Base-by-base conservation (phyloP, 2,888 invertebrate species). In the Drosophila rubida region DNA sequence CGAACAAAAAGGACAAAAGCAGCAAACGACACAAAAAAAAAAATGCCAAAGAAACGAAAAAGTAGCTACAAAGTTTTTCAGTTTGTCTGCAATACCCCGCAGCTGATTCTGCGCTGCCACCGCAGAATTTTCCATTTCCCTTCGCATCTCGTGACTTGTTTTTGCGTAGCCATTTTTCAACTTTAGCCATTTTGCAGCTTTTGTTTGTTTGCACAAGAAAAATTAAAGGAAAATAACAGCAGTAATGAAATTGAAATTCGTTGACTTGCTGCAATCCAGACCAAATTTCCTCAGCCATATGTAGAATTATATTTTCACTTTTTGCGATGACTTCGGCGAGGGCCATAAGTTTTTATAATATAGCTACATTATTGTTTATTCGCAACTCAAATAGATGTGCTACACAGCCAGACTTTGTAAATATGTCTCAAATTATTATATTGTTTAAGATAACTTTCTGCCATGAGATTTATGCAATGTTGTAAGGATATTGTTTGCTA, bases 161-260 rank as follows among this genome's bases (percentile, higher is more conserved):
- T 41, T 54, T 57, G 54, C 51, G 27, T 49, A 37, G 55, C 50
- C 51, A 60, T 78, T 79, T 76, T 67, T 63, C 63, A 70, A 66
- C 74, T 69, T 82, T 76, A 39, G 49, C 42, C 50, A 44, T 51
- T 62, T 39, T 62, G 50, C 68, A 44, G 46, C 44, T 59, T 44
- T 64, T 69, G 71, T 82, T 80, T 86, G 84, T 80, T 78, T 75
- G 64, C 62, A 25, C 51, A 67, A 53, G 57, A 61, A 78, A 78
- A 88, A 84, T 80, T 80, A 73, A 81, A 75, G 64, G 59, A 81
- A 85, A 87, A 87, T 76, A 80, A 27, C 55, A 72, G 51, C 41
- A 48, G 75, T 58, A 80, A 75, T 75, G 67, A 78, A 86, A 80
- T 76, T 61, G 67, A 63, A 78, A 64, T 62, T 32, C 41, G 50